A percentile compares a stretch with the other conserved stretches of the same genome.
phyloP scores from a whole-genome alignment of 2,888 invertebrate genomes.

The Mesoligia furuncula region DNA sequence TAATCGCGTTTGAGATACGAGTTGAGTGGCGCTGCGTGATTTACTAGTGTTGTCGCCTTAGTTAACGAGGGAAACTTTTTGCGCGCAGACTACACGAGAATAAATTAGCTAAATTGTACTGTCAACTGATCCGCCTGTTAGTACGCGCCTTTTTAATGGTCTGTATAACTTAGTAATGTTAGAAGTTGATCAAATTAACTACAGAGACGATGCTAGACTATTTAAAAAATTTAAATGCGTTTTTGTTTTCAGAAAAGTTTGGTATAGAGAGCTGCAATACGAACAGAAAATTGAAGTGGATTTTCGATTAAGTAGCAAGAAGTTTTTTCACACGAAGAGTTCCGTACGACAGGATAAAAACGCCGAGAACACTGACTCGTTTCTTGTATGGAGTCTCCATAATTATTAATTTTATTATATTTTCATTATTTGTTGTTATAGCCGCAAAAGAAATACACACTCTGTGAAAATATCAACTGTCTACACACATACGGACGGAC shows the following conservation, averaged over 20 bases:
- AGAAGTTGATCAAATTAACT: constrained; percentile 31
- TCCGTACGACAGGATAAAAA: too few relatives aligned
- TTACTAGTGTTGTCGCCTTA: constrained; percentile 84
- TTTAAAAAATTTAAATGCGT: background rate
- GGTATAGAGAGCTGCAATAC: too few relatives aligned
- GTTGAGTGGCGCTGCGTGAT: constrained; percentile 78
- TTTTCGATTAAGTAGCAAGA: background rate
- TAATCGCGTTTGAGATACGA: constrained; percentile 82
- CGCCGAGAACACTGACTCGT: background rate
- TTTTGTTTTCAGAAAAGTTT: background rate
- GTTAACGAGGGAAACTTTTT: constrained; percentile 87
- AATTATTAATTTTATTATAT: background rate
- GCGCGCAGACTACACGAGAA: constrained; percentile 77
- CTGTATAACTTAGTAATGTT: constrained; percentile 38
- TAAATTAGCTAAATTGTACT: constrained; percentile 82
- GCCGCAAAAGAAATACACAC: background rate
- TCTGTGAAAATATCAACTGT: background rate
- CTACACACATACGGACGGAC: background rate
- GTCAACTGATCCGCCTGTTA: constrained; percentile 65
- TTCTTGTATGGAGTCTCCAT: background rate
- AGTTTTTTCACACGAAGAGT: background rate
- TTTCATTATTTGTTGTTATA: background rate
- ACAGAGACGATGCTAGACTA: background rate
- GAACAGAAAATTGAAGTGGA: too few relatives aligned
- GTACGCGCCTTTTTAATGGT: constrained; percentile 41